Evolutionary conservation across 2,888 invertebrate genomes (phyloP).

Genomic region (Lasioglossum calceatum): DNA sequence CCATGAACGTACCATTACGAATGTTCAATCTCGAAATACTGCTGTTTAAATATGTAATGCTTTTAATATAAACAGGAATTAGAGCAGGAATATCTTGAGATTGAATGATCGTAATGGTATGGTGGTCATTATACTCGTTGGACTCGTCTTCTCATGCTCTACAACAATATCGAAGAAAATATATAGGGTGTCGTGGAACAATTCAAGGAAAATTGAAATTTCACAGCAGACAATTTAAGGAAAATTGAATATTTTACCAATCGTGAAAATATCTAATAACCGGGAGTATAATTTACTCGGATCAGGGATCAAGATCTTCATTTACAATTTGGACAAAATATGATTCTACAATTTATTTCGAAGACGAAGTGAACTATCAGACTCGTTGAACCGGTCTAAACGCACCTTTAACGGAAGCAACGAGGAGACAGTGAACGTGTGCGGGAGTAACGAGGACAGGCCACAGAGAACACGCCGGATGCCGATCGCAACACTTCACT

Average conservation of each 20-base stretch:
- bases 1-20: neutral
- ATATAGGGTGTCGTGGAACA: neutral
- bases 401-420: constrained; percentile 58
- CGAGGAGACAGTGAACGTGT: constrained; percentile 32
- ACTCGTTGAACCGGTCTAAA: constrained; percentile 50
- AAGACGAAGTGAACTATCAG: neutral
- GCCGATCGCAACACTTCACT: constrained; percentile 69
- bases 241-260: too few relatives aligned
- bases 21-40: neutral
- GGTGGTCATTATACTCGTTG: neutral
- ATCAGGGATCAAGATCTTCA: too few relatives aligned
- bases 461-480: constrained; percentile 62
- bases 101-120: neutral
- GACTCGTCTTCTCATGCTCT: neutral
- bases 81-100: neutral
- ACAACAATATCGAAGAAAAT: neutral
- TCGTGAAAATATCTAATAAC: too few relatives aligned
- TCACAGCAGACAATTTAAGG: too few relatives aligned
- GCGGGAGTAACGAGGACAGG: constrained; percentile 50
- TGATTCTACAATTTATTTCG: too few relatives aligned
- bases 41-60: neutral
- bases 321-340: too few relatives aligned
- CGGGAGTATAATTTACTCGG: too few relatives aligned
- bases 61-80: too few relatives aligned
- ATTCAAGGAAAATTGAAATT: neutral